Percentiles rank a stretch among this genome's conserved stretches.
Evolutionary conservation across 1,140 invertebrate species (phyloP).

Genomic region (Micrasema minimum): DNA sequence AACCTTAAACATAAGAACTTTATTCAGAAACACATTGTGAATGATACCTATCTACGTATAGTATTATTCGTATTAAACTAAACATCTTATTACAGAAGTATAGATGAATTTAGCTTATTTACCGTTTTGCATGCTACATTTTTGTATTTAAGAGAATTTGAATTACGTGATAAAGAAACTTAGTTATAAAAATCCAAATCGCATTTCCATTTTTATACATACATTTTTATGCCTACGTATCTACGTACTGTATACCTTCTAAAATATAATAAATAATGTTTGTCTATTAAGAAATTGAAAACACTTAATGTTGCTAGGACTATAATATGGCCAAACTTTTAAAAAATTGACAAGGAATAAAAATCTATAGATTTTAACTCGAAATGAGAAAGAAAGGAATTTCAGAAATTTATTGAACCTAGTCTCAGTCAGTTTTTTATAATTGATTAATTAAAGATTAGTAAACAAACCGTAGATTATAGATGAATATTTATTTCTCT

Average conservation of each 20-base stretch:
- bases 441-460: too few species aligned
- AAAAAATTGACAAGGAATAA: too few species aligned
- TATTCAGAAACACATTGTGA: neutral
- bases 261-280: neutral
- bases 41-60: neutral
- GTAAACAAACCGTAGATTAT: neutral
- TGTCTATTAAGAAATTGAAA: neutral
- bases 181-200: neutral
- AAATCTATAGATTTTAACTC: too few species aligned
- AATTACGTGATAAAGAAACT: neutral
- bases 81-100: neutral
- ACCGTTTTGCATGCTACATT: conserved; percentile 9
- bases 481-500: neutral
- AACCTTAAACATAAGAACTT: neutral
- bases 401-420: too few species aligned
- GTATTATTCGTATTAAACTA: neutral
- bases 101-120: neutral
- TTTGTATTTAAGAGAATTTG: neutral
- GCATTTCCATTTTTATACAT: conserved; percentile 23
- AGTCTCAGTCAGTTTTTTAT: too few species aligned
- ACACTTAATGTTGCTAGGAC: too few species aligned
- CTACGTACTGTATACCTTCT: neutral
- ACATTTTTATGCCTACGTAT: neutral
- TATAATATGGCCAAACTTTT: too few species aligned
- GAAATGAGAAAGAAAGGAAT: too few species aligned